phyloP scores from a whole-genome alignment of 2,888 invertebrate species.

The Eugnorisma glareosa region DNA sequence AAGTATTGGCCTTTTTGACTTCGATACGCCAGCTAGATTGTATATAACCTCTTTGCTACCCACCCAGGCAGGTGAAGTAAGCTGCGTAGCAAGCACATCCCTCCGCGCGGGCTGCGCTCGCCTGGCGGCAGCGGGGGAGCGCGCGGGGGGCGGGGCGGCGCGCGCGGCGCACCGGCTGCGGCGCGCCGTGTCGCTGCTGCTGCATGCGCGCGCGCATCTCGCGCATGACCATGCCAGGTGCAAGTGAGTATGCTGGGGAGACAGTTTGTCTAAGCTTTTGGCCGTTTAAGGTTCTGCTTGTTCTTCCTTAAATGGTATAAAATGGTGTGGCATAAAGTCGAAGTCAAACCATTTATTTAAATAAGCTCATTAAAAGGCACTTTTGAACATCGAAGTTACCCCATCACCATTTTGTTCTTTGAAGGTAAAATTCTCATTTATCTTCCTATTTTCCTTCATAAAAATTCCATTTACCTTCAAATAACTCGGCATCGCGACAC shows the following conservation, averaged over 20 bases:
- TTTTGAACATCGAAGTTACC: not conserved
- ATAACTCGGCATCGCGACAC: not conserved
- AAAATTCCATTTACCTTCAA: not conserved
- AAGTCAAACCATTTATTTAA: not conserved
- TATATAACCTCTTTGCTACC: not conserved
- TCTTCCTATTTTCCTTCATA: too few species aligned
- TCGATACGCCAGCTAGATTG: not conserved
- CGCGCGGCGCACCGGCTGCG: slow-evolving; percentile 85
- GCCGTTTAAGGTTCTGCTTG: not conserved
- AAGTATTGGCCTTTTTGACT: not conserved
- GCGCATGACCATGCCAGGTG: slow-evolving; percentile 86
- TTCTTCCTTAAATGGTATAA: not conserved
- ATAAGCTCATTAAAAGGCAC: not conserved
- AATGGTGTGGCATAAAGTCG: not conserved
- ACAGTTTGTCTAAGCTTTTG: not conserved
- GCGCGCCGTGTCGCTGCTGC: slow-evolving; percentile 83
- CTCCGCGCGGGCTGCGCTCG: slow-evolving; percentile 81
- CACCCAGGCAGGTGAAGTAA: slow-evolving; percentile 78
- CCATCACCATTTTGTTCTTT: not conserved
- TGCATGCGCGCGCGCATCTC: slow-evolving; percentile 84
- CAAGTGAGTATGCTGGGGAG: slow-evolving; percentile 75
- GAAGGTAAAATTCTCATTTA: not conserved
- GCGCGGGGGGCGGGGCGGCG: slow-evolving; percentile 84
- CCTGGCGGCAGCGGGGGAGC: slow-evolving; percentile 82
- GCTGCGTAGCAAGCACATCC: slow-evolving; percentile 75